A percentile compares a stretch with the other conserved stretches of the same genome.
Evolutionary conservation across 2,888 invertebrate genomes (phyloP).

Genomic region (Cosmopolites sordidus): DNA sequence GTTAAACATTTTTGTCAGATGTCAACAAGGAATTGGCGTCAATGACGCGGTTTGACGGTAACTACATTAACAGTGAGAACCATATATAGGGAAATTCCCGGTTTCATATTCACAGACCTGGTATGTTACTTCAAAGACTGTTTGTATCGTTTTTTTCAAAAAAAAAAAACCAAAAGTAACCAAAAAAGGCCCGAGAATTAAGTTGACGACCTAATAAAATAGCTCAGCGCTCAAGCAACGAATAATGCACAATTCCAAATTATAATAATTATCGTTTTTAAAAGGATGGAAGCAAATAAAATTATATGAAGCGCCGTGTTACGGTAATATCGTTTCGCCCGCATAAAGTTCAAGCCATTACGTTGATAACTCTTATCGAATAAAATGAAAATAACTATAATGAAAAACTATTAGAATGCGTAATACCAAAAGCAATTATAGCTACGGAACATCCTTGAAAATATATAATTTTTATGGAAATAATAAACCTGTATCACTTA

Average conservation of each 20-base stretch:
- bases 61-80: too few species aligned
- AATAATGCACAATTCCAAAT: not conserved
- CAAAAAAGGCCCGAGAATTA: too few species aligned
- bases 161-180: too few species aligned
- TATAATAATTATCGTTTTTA: not conserved
- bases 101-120: too few species aligned
- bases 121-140: too few species aligned
- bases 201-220: too few species aligned
- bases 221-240: too few species aligned
- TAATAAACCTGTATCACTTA: constrained; percentile 15
- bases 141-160: too few species aligned
- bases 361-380: constrained; percentile 16
- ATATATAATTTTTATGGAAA: constrained; percentile 23
- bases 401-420: constrained; percentile 14
- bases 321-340: not conserved
- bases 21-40: too few species aligned
- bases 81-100: too few species aligned
- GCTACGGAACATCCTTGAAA: constrained; percentile 19
- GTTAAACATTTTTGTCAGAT: too few species aligned
- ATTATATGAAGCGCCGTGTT: not conserved
- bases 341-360: not conserved
- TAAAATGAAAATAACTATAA: constrained; percentile 15
- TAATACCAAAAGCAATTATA: constrained; percentile 22
- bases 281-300: not conserved
- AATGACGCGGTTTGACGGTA: too few species aligned